phyloP scores from a whole-genome alignment of 2,797 vertebrate genomes.

The Kryptopterus vitreolus region DNA sequence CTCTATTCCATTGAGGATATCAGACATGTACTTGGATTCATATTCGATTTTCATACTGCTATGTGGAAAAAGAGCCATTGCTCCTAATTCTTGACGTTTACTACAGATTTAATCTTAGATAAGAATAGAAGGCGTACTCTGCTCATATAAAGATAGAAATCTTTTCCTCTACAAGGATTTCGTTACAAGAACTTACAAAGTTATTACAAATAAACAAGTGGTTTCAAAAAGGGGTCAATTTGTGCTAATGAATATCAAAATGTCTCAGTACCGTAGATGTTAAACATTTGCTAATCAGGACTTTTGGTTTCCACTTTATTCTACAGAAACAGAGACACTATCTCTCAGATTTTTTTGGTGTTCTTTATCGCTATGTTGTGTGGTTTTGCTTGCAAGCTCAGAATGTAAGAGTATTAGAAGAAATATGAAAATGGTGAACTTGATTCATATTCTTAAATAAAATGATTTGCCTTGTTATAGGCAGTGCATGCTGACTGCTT shows the following conservation, averaged over 20 bases:
- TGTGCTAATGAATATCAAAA: not conserved
- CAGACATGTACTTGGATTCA: not conserved
- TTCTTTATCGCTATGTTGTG: not conserved
- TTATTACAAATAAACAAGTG: too few relatives aligned
- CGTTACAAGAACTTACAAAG: not conserved
- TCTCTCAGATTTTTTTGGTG: not conserved
- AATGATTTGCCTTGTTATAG: not conserved
- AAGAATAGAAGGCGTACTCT: not conserved
- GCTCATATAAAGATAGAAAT: not conserved
- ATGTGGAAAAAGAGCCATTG: not conserved
- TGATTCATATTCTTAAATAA: not conserved
- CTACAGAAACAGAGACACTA: not conserved
- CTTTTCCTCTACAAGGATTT: not conserved
- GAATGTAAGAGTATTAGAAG: not conserved
- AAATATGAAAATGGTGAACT: not conserved
- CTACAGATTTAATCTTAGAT: not conserved
- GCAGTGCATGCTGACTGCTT: not conserved
- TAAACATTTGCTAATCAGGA: not conserved
- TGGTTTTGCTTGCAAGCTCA: not conserved
- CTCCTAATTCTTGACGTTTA: not conserved
- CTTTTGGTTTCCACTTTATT: not conserved
- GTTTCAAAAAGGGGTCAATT: not conserved
- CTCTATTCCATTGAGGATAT: not conserved
- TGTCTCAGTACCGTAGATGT: not conserved
- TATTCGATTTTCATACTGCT: not conserved